These are phyloP conservation scores for Cyanistes caeruleus DNA, from an alignment of 2,113 vertebrate genomes.

Conservation along the genomic window DNA sequence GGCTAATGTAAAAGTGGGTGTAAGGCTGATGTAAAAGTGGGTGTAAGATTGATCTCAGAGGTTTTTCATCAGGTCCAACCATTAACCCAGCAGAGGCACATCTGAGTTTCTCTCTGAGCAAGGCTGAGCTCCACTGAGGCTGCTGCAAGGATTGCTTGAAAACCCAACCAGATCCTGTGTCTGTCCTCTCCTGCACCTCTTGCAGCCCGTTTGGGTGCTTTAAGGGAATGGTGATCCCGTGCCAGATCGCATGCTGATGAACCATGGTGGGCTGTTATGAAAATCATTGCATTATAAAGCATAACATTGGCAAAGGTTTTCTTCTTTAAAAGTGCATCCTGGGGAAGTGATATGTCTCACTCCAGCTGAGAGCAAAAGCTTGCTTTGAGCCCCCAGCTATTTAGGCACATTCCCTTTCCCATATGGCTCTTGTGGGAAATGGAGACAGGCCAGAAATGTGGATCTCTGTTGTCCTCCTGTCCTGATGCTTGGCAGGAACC, in stretches of 20 bases:
- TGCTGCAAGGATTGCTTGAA: background rate
- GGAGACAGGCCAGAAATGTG: background rate
- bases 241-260: constrained; percentile 40
- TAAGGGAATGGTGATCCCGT: background rate
- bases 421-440: background rate
- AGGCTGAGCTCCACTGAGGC: background rate
- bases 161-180: background rate
- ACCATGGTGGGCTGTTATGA: constrained; percentile 28
- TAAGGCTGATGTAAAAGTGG: background rate
- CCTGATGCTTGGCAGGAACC: background rate
- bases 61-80: fast-evolving
- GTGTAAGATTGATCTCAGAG: background rate
- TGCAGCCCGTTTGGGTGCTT: background rate
- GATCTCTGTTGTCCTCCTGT: background rate
- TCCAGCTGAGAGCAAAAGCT: background rate
- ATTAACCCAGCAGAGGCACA: background rate
- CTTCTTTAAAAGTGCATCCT: constrained; percentile 1
- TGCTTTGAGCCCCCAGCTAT: background rate
- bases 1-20: background rate
- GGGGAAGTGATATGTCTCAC: background rate
- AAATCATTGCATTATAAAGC: constrained; percentile 18
- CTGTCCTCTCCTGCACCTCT: background rate
- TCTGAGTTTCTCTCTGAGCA: fast-evolving
- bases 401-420: background rate
- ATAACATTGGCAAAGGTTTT: constrained; percentile 38